Evolutionary conservation across 2,888 invertebrate species (phyloP), one percentile per base, ranked within the genome.

Genomic region (Athripsodes cinereus): DNA sequence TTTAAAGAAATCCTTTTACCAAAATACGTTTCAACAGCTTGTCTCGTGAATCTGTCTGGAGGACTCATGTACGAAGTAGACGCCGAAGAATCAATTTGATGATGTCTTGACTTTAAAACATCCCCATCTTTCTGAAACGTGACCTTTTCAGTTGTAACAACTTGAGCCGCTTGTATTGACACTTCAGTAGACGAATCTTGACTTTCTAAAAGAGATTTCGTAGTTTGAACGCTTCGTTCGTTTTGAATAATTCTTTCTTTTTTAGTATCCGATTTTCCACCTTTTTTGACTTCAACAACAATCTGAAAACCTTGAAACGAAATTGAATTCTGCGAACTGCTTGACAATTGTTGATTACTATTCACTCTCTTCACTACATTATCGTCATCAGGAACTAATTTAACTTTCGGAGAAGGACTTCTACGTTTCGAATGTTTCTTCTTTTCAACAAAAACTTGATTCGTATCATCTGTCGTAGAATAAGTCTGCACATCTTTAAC

Each of bases 41-140:
- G 53, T 8, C 59, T 57, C 56, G 75, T 63, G 11, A 78, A 69
- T 61, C 72, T 66, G 60, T 79, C 79, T 44, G 79, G 79, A 5
- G 79, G 79, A 62, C 79, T 79, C 77, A 79, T 73, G 61, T 79
- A 79, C 0, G 78, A 73, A 10, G 79, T 79, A 2, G 79, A 79
- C 13, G 77, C 76, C 1, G 79, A 77, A 13, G 79, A 78, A 64
- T 77, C 77, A 73, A 78, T 74, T 55, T 40, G 49, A 8, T 49
- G n/a, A 8, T 49, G n/a, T 18, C 21, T 50, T 1, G 59, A 50
- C 31, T 52, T 57, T 11, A 31, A 31, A 31, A 8, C 8, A 3
- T 2, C 8, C 6, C 26, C 53, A 22, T 48, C 55, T 10, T 55
- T 59, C 26, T 52, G 51, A n/a, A 54, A 22, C n/a, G 22, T 54